Evolutionary conservation across 2,113 vertebrate genomes (phyloP), one percentile per base, ranked within the genome.

Genomic region (Epinephelus fuscoguttatus): DNA sequence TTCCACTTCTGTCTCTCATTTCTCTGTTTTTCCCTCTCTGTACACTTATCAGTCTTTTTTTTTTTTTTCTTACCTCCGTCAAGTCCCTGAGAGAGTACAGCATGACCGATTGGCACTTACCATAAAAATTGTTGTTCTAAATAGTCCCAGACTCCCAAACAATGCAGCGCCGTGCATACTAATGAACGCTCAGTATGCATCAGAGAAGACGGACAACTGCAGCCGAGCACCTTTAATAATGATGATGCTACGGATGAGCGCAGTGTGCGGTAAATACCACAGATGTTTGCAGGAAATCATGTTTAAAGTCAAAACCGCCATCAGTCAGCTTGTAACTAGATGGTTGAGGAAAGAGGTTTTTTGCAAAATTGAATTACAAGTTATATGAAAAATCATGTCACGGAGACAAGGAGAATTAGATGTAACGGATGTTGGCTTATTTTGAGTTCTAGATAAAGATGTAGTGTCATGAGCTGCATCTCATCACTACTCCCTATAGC

Each of bases 101-200:
- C 84, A 63, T 87, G 88, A 90, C 88, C 69, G 77, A 92, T 92
- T 70, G 88, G 81, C 91, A 90, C 88, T 92, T 87, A 84, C 76
- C 78, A 66, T 82, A 75, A 91, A 92, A 80, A 86, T 59, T 87
- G 87, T 89, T 87, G 84, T 82, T 89, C 89, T 89, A 87, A 89
- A 92, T 84, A 86, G 75, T 70, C 82, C 40, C 88, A 73, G 88
- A 81, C 77, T 82, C 64, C 79, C 89, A 67, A 87, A 80, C 85
- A 75, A 17, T 2, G 2, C 67, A 13, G 33, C 11, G 13, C 40
- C 2, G 1, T 21, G 88, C 85, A 92, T 92, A 87, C 70, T 33
- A 63, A 93, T 90, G 83, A 79, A 27, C 1, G 68, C 18, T 75
- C 27, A n/a, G 57, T 4, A 13, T 3, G 53, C 60, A 6, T 71